Evolutionary conservation across 1,140 invertebrate species (phyloP).

Genomic region (Trialeurodes vaporariorum): DNA sequence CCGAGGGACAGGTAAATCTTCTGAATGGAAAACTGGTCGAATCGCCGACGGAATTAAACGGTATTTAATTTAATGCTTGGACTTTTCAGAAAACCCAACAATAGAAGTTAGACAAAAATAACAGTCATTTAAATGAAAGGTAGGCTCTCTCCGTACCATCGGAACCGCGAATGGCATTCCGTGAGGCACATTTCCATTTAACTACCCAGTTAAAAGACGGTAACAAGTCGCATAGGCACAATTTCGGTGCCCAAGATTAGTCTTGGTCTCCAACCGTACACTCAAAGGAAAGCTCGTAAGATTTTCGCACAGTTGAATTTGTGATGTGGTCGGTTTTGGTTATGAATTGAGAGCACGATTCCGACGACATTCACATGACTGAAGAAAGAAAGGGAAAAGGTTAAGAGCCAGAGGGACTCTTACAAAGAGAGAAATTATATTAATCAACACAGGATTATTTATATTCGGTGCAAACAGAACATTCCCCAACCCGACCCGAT

Average conservation of each 20-base stretch:
- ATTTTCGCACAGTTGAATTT: no score
- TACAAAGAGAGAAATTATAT: no score
- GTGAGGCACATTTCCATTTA: not conserved
- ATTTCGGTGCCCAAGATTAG: not conserved
- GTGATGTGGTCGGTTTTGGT: no score
- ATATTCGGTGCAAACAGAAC: no score
- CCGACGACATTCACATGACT: no score
- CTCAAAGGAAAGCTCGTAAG: no score
- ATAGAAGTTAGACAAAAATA: not conserved
- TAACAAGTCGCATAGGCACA: not conserved
- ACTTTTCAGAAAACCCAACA: not conserved
- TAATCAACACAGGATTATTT: no score
- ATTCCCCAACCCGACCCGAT: no score
- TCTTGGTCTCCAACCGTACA: no score
- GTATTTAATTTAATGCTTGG: constrained; percentile 1
- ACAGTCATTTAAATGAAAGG: constrained; percentile 3
- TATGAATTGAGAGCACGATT: no score
- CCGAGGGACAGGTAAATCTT: constrained; percentile 3
- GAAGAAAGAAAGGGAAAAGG: no score
- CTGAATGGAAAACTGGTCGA: not conserved
- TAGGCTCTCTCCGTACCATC: not conserved
- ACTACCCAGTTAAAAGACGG: not conserved
- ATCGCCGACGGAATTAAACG: not conserved
- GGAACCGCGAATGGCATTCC: not conserved
- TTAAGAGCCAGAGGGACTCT: no score